phyloP scores from a whole-genome alignment of 2,888 invertebrate species.

The Rhodophaea formosa region DNA sequence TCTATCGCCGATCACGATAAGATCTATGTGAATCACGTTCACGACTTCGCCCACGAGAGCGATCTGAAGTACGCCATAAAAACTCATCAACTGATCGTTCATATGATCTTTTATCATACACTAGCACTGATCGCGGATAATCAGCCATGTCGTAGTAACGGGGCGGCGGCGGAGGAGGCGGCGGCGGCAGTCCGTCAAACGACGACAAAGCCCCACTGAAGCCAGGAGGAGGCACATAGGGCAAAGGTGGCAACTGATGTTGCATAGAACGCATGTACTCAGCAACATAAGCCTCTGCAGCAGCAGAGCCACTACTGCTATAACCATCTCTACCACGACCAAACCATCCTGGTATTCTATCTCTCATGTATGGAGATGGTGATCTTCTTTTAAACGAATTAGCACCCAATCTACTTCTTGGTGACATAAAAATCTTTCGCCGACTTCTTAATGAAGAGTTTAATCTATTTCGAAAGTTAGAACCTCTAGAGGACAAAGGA shows the following conservation, averaged over 20 bases:
- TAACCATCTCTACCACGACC: slow-evolving; percentile 74
- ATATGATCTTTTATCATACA: slow-evolving; percentile 89
- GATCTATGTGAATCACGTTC: slow-evolving; percentile 80
- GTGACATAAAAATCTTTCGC: slow-evolving; percentile 83
- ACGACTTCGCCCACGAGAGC: slow-evolving; percentile 82
- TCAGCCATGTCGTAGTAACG: slow-evolving; percentile 86
- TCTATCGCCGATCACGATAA: slow-evolving; percentile 82
- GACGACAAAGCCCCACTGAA: slow-evolving; percentile 73
- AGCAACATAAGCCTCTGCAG: slow-evolving; percentile 92
- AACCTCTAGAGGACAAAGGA: slow-evolving; percentile 66
- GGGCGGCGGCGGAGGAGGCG: slow-evolving; percentile 87
- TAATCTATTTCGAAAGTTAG: slow-evolving; percentile 76
- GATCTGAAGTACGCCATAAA: slow-evolving; percentile 88
- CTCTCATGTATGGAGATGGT: slow-evolving; percentile 81
- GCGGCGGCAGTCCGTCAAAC: slow-evolving; percentile 84
- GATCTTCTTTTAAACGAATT: slow-evolving; percentile 80
- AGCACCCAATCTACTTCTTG: slow-evolving; percentile 82
- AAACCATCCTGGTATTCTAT: slow-evolving; percentile 84
- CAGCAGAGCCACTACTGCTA: slow-evolving; percentile 72
- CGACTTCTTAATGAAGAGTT: slow-evolving; percentile 75
- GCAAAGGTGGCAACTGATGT: slow-evolving; percentile 91
- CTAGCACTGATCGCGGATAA: slow-evolving; percentile 84
- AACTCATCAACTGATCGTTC: slow-evolving; percentile 94
- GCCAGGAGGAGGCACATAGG: slow-evolving; percentile 86
- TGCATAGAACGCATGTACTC: slow-evolving; percentile 95